A percentile compares a stretch with the other conserved stretches of the same genome.
These are phyloP conservation scores for Indicator maculatus DNA, from an alignment of 2,113 vertebrate genomes.

Conservation along the genomic window DNA sequence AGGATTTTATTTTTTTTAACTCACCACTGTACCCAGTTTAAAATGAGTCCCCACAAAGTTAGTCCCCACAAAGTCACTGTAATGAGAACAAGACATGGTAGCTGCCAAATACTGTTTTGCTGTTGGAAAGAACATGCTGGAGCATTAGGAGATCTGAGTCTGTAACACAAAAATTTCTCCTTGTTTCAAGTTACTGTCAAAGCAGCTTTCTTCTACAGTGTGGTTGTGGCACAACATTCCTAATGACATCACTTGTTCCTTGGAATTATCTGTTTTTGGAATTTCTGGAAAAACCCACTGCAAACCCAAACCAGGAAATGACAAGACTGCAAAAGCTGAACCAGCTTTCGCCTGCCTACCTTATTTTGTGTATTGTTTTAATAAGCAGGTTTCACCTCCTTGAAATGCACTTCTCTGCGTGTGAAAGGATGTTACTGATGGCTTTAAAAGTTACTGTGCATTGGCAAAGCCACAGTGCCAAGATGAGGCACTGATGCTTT, in stretches of 20 bases:
- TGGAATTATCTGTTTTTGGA: not conserved
- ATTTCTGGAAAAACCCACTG: not conserved
- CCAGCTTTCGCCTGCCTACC: not conserved
- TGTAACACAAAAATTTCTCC: not conserved
- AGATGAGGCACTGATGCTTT: not conserved
- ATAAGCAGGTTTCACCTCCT: not conserved
- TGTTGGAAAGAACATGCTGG: not conserved
- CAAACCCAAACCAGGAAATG: not conserved
- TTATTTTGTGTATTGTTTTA: not conserved
- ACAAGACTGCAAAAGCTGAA: not conserved
- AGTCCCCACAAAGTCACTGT: not conserved
- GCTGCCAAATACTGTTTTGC: not conserved
- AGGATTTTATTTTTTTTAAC: not conserved
- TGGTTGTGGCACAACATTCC: not conserved
- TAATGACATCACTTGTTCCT: not conserved
- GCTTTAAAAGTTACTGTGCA: not conserved
- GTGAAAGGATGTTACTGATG: not conserved
- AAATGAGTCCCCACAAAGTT: not conserved
- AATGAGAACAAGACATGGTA: not conserved
- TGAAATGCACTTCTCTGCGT: not conserved
- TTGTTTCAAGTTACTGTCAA: not conserved
- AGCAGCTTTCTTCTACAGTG: not conserved
- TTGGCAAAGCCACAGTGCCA: not conserved
- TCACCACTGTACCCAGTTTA: not conserved
- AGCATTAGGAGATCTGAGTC: not conserved